Conservation (phyloP, 2,113 vertebrate genomes). For the Mobula birostris region DNA sequence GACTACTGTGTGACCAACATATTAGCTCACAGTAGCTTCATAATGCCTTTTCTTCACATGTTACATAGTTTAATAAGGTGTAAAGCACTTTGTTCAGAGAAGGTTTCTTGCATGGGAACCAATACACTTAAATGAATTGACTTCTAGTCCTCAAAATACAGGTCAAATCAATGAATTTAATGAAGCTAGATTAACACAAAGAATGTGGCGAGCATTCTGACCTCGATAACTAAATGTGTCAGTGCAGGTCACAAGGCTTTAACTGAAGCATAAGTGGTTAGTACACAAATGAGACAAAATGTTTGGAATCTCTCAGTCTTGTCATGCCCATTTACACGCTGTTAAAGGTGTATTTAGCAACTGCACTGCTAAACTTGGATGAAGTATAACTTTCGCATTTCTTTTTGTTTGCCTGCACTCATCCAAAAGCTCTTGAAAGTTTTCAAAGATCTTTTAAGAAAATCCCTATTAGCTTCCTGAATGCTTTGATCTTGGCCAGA, state of each 20-base stretch:
- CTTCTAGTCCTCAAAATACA: constrained; percentile 95
- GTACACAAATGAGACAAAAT: constrained; percentile 99
- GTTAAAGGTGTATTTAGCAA: constrained; percentile 90
- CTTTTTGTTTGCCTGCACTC: constrained; percentile 65
- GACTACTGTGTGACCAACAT: constrained; percentile 29
- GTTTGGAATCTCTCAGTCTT: constrained; percentile 76
- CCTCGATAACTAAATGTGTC: constrained; percentile 84
- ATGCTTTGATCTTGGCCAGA: neutral
- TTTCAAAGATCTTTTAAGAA: constrained; percentile 34
- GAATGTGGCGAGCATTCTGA: constrained; percentile 91
- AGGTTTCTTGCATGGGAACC: constrained; percentile 76
- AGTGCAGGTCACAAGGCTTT: constrained; percentile 94
- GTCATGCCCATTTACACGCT: constrained; percentile 88
- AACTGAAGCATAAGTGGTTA: constrained; percentile 88
- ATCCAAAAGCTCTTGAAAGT: constrained; percentile 64
- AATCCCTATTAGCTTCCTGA: neutral
- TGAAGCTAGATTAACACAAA: constrained; percentile 91
- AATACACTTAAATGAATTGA: constrained; percentile 92
- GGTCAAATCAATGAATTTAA: constrained; percentile 99
- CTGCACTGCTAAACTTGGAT: constrained; percentile 82
- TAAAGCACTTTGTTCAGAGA: constrained; percentile 60
- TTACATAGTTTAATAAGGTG: constrained; percentile 59
- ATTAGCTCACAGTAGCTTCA: constrained; percentile 23
- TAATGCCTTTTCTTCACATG: constrained; percentile 58
- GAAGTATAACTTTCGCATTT: constrained; percentile 78